phyloP scores from a whole-genome alignment of 2,113 vertebrate genomes.

The Atherinomorus stipes region DNA sequence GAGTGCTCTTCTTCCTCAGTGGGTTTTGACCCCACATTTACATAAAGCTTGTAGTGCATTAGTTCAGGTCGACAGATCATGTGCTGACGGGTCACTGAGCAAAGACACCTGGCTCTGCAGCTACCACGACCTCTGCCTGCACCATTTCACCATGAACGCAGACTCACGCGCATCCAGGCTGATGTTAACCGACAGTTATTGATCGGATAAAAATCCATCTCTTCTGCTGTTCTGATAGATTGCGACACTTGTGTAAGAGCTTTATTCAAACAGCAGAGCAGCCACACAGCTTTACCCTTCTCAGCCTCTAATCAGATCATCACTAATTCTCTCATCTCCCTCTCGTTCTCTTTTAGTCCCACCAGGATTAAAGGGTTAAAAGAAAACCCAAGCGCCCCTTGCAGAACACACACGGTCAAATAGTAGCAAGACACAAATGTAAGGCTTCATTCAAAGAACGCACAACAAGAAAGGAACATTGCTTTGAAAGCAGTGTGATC shows the following conservation, averaged over 20 bases:
- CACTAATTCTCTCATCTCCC: conserved; percentile 19
- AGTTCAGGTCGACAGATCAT: no score
- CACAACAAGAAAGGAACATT: neutral
- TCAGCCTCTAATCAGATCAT: conserved; percentile 70
- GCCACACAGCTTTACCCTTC: conserved; percentile 42
- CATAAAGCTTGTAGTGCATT: no score
- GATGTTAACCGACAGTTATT: neutral
- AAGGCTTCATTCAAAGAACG: neutral
- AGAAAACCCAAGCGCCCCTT: neutral
- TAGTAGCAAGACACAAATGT: neutral
- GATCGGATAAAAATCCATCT: neutral
- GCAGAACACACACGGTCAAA: neutral
- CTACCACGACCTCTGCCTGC: no score
- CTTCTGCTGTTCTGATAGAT: conserved; percentile 1
- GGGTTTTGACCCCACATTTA: no score
- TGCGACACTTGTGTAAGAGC: conserved; percentile 36
- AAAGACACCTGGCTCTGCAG: no score
- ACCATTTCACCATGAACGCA: neutral
- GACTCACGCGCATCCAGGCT: neutral
- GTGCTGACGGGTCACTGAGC: no score
- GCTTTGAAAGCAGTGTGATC: no score
- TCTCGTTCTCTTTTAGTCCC: conserved; percentile 36
- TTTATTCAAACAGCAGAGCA: conserved; percentile 23
- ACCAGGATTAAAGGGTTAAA: conserved; percentile 64
- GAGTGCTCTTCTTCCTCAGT: no score